These are phyloP conservation scores for Chrysopa pallens DNA, from an alignment of 1,140 invertebrate genomes.

Conservation along the genomic window DNA sequence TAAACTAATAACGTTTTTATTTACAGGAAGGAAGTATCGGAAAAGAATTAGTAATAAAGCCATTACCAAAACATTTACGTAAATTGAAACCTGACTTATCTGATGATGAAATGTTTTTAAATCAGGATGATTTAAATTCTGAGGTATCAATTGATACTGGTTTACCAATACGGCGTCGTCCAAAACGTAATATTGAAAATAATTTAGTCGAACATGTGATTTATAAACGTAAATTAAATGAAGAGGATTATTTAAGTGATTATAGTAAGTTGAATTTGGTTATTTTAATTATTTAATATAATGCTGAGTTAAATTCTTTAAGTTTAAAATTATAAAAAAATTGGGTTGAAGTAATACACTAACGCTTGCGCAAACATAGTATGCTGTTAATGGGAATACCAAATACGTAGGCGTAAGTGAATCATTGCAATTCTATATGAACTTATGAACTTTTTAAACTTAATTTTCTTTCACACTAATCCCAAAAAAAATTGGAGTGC, in stretches of 20 bases:
- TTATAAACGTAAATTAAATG: constrained; percentile 35
- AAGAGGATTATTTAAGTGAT: constrained; percentile 40
- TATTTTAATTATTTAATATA: too few relatives aligned
- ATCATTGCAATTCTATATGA: too few relatives aligned
- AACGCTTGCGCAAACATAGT: too few relatives aligned
- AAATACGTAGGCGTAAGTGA: too few relatives aligned
- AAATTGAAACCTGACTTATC: constrained; percentile 22
- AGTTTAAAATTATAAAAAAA: too few relatives aligned
- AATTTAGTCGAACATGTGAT: constrained; percentile 33
- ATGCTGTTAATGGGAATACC: too few relatives aligned
- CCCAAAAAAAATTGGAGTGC: too few relatives aligned
- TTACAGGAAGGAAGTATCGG: constrained; percentile 79
- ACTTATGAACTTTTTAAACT: too few relatives aligned
- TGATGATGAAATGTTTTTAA: constrained; percentile 59
- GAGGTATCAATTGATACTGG: constrained; percentile 37
- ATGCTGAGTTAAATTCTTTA: too few relatives aligned
- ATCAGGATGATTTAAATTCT: constrained; percentile 34
- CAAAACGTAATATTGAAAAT: constrained; percentile 9
- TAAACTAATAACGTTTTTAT: constrained; percentile 5
- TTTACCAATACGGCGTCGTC: constrained; percentile 21
- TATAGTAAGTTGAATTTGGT: constrained; percentile 37
- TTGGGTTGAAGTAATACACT: too few relatives aligned
- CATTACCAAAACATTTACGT: constrained; percentile 50
- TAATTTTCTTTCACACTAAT: too few relatives aligned
- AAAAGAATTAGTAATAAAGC: constrained; percentile 68